A percentile compares a stretch with the other conserved stretches of the same genome.
Evolutionary conservation across 2,797 vertebrate genomes (phyloP).

Genomic region (Trematomus bernacchii): DNA sequence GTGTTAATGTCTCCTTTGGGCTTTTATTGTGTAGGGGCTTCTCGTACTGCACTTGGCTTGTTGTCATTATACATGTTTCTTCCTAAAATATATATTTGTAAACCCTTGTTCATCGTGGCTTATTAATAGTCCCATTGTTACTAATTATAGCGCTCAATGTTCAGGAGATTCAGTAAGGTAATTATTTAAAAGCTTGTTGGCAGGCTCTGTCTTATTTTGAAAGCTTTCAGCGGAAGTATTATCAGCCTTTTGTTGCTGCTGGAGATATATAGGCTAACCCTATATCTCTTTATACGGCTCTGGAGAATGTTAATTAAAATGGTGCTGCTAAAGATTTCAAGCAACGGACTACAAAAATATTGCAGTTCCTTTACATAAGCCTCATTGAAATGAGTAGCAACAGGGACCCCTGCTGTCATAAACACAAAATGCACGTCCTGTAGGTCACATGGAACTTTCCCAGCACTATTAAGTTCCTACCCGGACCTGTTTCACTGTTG

Average conservation of each 20-base stretch:
- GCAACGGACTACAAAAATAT: background rate
- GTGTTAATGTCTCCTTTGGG: background rate
- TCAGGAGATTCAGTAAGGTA: background rate
- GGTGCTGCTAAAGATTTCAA: background rate
- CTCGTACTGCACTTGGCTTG: background rate
- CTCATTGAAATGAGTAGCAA: background rate
- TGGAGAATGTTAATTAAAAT: background rate
- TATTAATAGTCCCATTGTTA: background rate
- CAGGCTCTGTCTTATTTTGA: background rate
- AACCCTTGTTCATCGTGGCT: background rate
- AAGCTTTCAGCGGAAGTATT: background rate
- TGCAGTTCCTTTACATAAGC: background rate
- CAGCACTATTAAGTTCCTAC: background rate
- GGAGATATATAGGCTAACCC: no score
- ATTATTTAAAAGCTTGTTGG: background rate
- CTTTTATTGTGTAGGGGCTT: background rate
- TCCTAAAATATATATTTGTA: no score
- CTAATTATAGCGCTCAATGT: background rate
- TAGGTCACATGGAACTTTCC: constrained; percentile 29
- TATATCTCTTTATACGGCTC: no score
- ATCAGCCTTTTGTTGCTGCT: background rate
- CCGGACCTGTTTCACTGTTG: constrained; percentile 41
- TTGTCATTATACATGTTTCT: background rate
- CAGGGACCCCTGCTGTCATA: constrained; percentile 56
- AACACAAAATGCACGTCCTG: background rate